Evolutionary conservation across 2,113 vertebrate genomes (phyloP).

Genomic region (Galeopterus variegatus): DNA sequence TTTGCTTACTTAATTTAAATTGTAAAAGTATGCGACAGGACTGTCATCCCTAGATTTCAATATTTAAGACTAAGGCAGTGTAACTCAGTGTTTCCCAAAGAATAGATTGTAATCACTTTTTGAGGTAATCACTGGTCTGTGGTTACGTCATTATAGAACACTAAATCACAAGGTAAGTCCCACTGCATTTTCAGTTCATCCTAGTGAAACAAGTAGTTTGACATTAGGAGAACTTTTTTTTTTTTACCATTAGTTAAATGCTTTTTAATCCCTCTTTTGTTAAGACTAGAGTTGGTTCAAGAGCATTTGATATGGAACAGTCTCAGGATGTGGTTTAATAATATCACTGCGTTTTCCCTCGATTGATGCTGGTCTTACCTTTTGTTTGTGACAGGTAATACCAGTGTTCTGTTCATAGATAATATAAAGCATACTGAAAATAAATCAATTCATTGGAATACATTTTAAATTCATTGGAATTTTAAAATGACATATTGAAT

Average conservation of each 20-base stretch:
- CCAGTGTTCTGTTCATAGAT: neutral
- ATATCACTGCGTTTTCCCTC: neutral
- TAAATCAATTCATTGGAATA: neutral
- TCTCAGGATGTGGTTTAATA: neutral
- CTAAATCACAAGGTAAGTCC: neutral
- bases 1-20: neutral
- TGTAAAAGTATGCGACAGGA: neutral
- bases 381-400: neutral
- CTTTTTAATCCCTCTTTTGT: conserved; percentile 26
- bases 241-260: neutral
- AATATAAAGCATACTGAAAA: neutral
- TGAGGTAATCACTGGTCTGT: neutral
- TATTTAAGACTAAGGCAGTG: neutral
- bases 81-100: neutral
- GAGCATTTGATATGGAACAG: neutral
- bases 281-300: neutral
- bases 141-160: neutral
- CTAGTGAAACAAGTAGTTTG: neutral
- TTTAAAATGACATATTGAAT: neutral
- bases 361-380: neutral
- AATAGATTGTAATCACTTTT: neutral
- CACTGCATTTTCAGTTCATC: neutral
- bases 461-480: neutral
- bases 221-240: neutral
- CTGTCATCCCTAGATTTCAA: neutral